phyloP scores from a whole-genome alignment of 2,797 vertebrate genomes.

The Coreius guichenoti region DNA sequence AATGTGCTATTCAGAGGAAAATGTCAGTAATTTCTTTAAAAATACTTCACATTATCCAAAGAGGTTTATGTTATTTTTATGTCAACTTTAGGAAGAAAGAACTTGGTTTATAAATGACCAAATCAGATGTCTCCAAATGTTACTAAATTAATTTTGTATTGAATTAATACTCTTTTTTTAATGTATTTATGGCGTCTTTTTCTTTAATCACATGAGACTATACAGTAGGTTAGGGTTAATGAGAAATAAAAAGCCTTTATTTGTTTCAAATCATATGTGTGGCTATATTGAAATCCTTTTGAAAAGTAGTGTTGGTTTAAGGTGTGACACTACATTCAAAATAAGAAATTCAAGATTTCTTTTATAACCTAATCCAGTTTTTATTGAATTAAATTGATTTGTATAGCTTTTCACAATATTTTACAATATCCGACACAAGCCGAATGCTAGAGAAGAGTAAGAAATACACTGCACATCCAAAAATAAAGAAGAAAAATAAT shows the following conservation, averaged over 20 bases:
- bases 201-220: not conserved
- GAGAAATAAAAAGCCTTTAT: not conserved
- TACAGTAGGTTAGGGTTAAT: not conserved
- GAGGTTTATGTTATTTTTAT: not conserved
- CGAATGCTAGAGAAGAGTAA: too few relatives aligned
- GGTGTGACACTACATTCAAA: not conserved
- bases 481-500: too few relatives aligned
- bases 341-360: not conserved
- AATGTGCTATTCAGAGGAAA: too few relatives aligned
- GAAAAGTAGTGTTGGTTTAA: not conserved
- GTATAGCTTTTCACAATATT: not conserved
- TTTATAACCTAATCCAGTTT: not conserved
- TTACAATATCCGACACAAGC: too few relatives aligned
- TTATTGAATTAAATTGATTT: not conserved
- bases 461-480: too few relatives aligned
- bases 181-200: not conserved
- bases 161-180: not conserved
- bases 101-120: not conserved
- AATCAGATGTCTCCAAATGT: not conserved
- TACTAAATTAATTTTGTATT: not conserved
- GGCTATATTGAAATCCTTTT: not conserved
- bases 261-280: not conserved
- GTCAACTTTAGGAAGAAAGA: not conserved
- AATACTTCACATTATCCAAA: not conserved
- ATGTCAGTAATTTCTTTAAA: not conserved